Base-by-base conservation (phyloP, 35 echinoderm and acorn worm genomes). In the Lytechinus variegatus region DNA sequence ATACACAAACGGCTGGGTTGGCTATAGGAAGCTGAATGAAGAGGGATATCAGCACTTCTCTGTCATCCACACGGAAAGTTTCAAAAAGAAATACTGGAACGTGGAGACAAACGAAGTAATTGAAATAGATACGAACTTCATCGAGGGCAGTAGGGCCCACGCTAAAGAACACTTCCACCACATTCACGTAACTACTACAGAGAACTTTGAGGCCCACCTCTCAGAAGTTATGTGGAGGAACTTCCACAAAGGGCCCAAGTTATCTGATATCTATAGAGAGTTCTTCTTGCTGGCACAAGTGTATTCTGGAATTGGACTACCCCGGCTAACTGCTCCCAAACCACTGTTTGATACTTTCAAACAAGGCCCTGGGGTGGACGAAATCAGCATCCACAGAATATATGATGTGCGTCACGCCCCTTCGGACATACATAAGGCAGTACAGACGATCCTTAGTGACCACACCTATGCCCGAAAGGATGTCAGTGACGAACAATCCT, bases 181-280 rank as follows among this genome's bases (percentile, higher is more conserved):
- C 9, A 94, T 94, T 52, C 56, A 94, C 9, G 61, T 1, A 9
- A 94, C 94, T 8, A 61, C 94, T 1, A 86, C 55, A 0, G 27
- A 13, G 8, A 94, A 94, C 61, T 94, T 94, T 27, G 94, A 94
- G 27, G 52, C 55, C 94, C 94, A 94, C 8, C 27, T 94, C 10
- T 57, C 6, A 0, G 54, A 86, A 27, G 27, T 94, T 8, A 44
- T 94, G n/a, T 94, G 91, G 91, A 10, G 91, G 52, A 93, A 93
- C 54, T 52, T 28, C 16, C 27, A 88, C 87, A 88, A 27, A 88
- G 87, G 87, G 0, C 33, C 33, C 9, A 11, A 9, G 19, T 4
- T 60, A 12, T 16, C 57, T 3, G 8, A 60, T 60, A 10, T 60
- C 16, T 60, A 60, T 9, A 12, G 2, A 2, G 10, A 60, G 8